Evolutionary conservation across 2,888 invertebrate genomes (phyloP).

Genomic region (Oscheius sp.): DNA sequence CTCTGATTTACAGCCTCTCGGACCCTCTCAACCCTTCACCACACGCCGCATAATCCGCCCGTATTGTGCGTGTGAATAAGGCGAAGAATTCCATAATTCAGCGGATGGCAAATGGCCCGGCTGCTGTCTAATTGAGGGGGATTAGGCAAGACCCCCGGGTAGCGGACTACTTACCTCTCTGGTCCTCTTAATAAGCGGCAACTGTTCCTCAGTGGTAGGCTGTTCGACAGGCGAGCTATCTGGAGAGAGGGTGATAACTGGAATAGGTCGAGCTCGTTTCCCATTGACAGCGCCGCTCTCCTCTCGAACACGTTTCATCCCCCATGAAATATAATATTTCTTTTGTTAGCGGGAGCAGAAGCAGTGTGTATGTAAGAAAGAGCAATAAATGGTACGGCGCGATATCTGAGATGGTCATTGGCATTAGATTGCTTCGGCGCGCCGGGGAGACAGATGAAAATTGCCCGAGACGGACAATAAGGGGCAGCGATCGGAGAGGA

Average conservation of each 20-base stretch:
- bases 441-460: too few relatives aligned
- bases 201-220: neutral
- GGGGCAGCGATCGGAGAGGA: neutral
- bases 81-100: constrained; percentile 27
- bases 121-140: constrained; percentile 25
- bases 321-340: too few relatives aligned
- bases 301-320: too few relatives aligned
- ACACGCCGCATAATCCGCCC: neutral
- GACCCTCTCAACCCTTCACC: too few relatives aligned
- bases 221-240: neutral
- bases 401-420: too few relatives aligned
- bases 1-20: too few relatives aligned
- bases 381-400: too few relatives aligned
- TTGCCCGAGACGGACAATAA: neutral
- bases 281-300: too few relatives aligned
- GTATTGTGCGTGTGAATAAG: constrained; percentile 14
- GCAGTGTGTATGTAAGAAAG: too few relatives aligned
- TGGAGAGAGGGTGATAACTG: constrained; percentile 3
- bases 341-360: too few relatives aligned
- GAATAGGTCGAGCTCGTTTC: neutral
- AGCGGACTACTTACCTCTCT: neutral
- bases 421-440: too few relatives aligned
- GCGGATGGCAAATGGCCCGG: neutral
- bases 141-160: neutral
- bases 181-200: neutral